Evolutionary conservation across 2,797 vertebrate species (phyloP).

Genomic region (Okamejei kenojei): DNA sequence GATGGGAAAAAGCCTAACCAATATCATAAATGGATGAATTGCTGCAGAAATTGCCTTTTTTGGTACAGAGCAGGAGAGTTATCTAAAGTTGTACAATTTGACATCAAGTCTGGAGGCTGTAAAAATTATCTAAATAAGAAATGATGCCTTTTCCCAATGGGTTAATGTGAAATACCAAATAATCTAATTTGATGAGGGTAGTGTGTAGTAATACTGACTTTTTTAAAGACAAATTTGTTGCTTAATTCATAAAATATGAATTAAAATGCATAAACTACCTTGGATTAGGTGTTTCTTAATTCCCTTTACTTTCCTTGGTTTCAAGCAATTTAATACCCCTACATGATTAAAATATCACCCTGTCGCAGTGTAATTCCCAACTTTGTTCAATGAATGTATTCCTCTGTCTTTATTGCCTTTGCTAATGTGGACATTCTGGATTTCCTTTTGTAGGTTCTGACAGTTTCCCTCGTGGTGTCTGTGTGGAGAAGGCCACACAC

Average conservation of each 20-base stretch:
- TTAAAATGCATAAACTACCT: background rate
- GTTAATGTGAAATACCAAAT: background rate
- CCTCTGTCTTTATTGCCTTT: background rate
- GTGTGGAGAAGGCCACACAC: slow-evolving; percentile 91
- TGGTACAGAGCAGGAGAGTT: too few species aligned
- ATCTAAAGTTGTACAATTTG: too few species aligned
- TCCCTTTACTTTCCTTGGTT: background rate
- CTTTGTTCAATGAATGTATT: background rate
- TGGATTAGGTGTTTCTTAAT: background rate
- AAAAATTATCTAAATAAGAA: too few species aligned
- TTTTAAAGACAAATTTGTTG: background rate
- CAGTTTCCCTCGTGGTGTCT: slow-evolving; percentile 73
- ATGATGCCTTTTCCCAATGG: background rate
- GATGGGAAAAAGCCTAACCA: too few species aligned
- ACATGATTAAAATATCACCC: background rate
- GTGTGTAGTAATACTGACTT: background rate
- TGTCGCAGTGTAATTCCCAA: background rate
- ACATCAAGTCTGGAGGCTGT: too few species aligned
- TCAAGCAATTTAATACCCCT: background rate
- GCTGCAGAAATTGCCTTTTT: too few species aligned
- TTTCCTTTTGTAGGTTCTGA: slow-evolving; percentile 63
- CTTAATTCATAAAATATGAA: background rate
- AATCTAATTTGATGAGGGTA: background rate
- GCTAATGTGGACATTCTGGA: background rate
- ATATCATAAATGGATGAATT: too few species aligned